Conservation (phyloP, 2,113 vertebrate genomes). For the Pionites leucogaster region DNA sequence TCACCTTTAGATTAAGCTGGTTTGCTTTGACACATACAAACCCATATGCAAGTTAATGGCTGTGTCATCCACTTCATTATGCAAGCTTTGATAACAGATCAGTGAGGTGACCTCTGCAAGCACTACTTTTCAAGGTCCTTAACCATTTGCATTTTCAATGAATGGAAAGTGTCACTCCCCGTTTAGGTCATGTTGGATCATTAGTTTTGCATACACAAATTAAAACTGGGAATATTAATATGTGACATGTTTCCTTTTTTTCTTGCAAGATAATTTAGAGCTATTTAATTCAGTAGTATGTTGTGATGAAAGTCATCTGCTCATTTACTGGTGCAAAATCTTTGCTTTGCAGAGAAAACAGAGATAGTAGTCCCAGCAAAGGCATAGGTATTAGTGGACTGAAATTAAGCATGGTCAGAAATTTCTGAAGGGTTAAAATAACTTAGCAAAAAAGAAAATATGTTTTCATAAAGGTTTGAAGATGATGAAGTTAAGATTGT, state of each 20-base stretch:
- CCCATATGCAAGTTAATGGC: conserved; percentile 43
- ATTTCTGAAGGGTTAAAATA: not conserved
- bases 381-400: not conserved
- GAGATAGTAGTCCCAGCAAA: not conserved
- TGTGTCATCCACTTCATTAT: conserved; percentile 40
- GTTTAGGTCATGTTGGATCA: not conserved
- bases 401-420: not conserved
- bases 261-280: not conserved
- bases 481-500: not conserved
- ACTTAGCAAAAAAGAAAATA: not conserved
- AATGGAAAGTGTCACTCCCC: not conserved
- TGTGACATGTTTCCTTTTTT: not conserved
- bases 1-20: conserved; percentile 58
- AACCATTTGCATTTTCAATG: not conserved
- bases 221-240: not conserved
- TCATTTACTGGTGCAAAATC: not conserved
- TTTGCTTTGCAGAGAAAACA: not conserved
- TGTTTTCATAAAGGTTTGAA: not conserved
- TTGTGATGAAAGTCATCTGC: not conserved
- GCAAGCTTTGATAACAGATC: conserved; percentile 18
- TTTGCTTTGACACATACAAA: conserved; percentile 31
- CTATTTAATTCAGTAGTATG: not conserved
- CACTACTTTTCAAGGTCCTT: not conserved
- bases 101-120: conserved; percentile 7
- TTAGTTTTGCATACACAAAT: not conserved